A percentile compares a stretch with the other conserved stretches of the same genome.
Conservation (phyloP, 1,140 invertebrate genomes). For the Bombus superbus region DNA sequence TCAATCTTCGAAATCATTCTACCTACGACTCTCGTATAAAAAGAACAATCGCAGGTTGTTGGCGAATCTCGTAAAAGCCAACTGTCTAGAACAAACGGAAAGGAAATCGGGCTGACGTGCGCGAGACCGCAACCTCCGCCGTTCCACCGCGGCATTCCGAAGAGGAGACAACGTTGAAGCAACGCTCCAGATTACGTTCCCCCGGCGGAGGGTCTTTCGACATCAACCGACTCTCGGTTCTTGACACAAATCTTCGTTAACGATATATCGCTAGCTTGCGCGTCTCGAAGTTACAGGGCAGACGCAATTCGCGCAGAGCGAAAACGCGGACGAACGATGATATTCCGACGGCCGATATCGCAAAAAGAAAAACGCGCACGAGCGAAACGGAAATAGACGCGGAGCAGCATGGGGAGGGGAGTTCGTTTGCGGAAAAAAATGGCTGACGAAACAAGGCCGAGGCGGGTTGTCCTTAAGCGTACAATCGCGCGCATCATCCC, state of each 20-base stretch:
- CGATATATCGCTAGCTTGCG: constrained; percentile 24
- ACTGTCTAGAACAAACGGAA: neutral
- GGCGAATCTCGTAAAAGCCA: neutral
- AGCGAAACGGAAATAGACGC: neutral
- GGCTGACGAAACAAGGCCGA: constrained; percentile 15
- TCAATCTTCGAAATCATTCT: neutral
- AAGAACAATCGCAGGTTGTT: neutral
- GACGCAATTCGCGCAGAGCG: neutral
- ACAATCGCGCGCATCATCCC: constrained; percentile 25
- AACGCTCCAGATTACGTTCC: constrained; percentile 46
- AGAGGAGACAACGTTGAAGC: neutral
- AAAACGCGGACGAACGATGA: neutral
- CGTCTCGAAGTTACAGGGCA: constrained; percentile 18
- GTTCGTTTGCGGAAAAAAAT: constrained; percentile 15
- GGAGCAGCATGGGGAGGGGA: too few relatives aligned
- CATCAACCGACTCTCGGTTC: constrained; percentile 9
- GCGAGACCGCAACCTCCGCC: neutral
- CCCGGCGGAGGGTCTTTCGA: neutral
- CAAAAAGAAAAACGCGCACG: too few relatives aligned
- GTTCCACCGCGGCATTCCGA: neutral
- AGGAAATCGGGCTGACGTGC: neutral
- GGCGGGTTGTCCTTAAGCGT: constrained; percentile 34
- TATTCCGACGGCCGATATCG: neutral
- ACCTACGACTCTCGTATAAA: too few relatives aligned
- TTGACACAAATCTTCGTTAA: constrained; percentile 41